phyloP scores from a whole-genome alignment of 2,797 vertebrate genomes.

The Mionectes olivaceus region DNA sequence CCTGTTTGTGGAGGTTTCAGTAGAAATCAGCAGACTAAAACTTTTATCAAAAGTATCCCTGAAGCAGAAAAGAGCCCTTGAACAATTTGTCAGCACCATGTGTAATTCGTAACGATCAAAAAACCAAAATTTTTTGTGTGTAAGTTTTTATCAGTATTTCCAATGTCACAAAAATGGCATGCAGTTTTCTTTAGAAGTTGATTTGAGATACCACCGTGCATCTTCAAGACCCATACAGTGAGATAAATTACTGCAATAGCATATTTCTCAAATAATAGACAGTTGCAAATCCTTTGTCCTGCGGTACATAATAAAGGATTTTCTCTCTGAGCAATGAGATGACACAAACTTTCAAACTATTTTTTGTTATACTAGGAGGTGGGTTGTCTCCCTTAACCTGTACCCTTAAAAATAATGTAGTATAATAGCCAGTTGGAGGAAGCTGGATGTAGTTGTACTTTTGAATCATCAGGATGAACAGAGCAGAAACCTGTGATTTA shows the following conservation, averaged over 20 bases:
- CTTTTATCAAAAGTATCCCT: constrained; percentile 53
- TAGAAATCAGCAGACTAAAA: constrained; percentile 64
- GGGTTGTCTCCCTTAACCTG: neutral
- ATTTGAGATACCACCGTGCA: constrained; percentile 66
- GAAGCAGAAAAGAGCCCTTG: constrained; percentile 40
- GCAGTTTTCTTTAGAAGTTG: constrained; percentile 74
- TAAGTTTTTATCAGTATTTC: constrained; percentile 67
- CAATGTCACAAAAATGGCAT: constrained; percentile 71
- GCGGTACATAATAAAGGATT: constrained; percentile 58
- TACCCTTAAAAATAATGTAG: neutral
- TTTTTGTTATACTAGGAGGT: constrained; percentile 55
- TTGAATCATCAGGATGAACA: constrained; percentile 49
- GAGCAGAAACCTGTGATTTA: constrained; percentile 25
- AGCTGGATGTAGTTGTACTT: neutral
- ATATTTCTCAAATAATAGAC: constrained; percentile 69
- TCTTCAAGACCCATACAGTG: constrained; percentile 74
- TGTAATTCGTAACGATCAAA: constrained; percentile 67
- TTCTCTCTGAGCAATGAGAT: constrained; percentile 56
- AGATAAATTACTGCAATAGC: constrained; percentile 71
- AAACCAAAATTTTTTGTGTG: constrained; percentile 50
- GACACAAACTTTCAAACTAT: constrained; percentile 50
- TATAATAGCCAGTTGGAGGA: neutral
- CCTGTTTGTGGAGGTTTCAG: constrained; percentile 28
- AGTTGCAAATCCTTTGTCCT: constrained; percentile 71
- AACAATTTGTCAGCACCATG: constrained; percentile 35